These are phyloP conservation scores for Drosophila kurseongensis DNA, from an alignment of 1,140 invertebrate species.

Conservation along the genomic window DNA sequence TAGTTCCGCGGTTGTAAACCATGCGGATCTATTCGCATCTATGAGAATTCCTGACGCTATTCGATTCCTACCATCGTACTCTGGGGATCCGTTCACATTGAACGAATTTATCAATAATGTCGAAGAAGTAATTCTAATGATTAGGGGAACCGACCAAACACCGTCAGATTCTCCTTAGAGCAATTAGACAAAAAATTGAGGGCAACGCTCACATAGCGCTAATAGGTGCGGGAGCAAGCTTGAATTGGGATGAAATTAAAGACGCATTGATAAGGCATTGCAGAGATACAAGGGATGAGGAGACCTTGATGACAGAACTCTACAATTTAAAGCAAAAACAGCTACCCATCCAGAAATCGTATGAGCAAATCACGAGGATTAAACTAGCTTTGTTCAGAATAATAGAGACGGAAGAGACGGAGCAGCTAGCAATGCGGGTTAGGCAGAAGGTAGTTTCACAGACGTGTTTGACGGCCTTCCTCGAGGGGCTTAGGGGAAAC, in stretches of 20 bases:
- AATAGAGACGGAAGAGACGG: background rate
- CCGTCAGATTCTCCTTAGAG: background rate
- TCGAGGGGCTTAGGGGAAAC: background rate
- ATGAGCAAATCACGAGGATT: background rate
- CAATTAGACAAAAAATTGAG: background rate
- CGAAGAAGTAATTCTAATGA: background rate
- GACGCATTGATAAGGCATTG: background rate
- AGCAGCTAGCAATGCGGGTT: background rate
- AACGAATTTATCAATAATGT: background rate
- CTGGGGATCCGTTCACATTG: background rate
- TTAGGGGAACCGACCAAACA: background rate
- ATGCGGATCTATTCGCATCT: background rate
- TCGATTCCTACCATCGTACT: background rate
- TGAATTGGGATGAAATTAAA: background rate
- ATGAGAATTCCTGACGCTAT: background rate
- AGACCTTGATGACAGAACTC: background rate
- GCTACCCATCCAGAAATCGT: background rate
- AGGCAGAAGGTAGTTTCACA: no score
- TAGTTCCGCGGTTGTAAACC: background rate
- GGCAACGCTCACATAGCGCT: no score
- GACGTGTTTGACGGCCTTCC: background rate
- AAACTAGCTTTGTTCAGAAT: background rate
- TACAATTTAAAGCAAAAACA: constrained; percentile 1
- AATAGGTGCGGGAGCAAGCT: background rate
- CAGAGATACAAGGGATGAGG: constrained; percentile 1